These are phyloP conservation scores for Varecia variegata DNA, from an alignment of 2,797 vertebrate species.

Conservation along the genomic window DNA sequence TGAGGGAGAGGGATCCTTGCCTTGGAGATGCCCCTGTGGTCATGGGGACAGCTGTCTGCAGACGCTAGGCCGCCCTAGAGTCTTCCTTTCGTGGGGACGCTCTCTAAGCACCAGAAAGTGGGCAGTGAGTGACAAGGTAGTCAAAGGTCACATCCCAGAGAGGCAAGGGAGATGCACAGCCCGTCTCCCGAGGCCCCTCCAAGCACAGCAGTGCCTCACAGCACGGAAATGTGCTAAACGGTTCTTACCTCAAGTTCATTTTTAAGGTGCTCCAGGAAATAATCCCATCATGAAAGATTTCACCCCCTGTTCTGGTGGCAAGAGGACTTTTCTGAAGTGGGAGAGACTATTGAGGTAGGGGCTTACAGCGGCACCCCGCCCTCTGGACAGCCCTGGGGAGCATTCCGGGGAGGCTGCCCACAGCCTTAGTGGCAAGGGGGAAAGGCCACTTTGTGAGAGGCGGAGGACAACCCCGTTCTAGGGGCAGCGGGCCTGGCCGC, in stretches of 20 bases:
- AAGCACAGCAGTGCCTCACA: not conserved
- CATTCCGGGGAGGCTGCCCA: not conserved
- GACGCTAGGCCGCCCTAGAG: not conserved
- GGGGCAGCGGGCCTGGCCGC: not conserved
- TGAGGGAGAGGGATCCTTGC: not conserved
- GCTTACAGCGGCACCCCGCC: not conserved
- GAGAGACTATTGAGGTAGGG: not conserved
- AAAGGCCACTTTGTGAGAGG: not conserved
- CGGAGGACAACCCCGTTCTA: not conserved
- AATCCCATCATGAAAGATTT: not conserved
- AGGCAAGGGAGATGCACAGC: not conserved
- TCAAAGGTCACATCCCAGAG: not conserved
- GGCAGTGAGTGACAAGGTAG: not conserved
- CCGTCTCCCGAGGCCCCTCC: not conserved
- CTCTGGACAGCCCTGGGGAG: not conserved
- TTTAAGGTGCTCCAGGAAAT: not conserved
- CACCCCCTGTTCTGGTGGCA: not conserved
- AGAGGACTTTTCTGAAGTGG: not conserved
- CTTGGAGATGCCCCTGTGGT: not conserved
- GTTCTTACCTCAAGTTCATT: not conserved
- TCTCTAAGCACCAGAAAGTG: not conserved
- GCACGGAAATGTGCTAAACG: not conserved
- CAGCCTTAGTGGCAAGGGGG: not conserved
- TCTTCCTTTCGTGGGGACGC: not conserved
- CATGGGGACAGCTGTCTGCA: not conserved